Base-by-base conservation (phyloP, 2,888 invertebrate species). In the Agriopis leucophaearia region DNA sequence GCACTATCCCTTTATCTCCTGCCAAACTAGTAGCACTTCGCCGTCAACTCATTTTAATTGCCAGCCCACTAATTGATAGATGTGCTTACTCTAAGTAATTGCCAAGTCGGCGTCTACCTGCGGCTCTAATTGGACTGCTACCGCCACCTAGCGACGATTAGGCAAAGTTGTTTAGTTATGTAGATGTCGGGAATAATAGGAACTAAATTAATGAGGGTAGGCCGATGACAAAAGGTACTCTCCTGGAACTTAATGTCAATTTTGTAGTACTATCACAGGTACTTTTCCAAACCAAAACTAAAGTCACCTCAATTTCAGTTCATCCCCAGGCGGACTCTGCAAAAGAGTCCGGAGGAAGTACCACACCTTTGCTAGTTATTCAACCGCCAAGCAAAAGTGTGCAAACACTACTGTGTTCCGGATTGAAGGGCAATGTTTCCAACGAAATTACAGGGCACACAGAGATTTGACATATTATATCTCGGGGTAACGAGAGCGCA, bases 61-160 rank as follows among this genome's bases (percentile, higher is more conserved):
- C 65, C 57, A 69, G 60, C 67, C 69, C 57, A 66, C 74, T 77
- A 77, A 77, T 77, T 77, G 76, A 77, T 77, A 70, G 69, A 74
- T 74, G 73, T 68, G 72, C 73, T 74, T 72, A 77, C 74, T 75
- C 69, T 78, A 78, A 85, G 83, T 85, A 81, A 84, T 78, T 77
- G 79, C 74, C 65, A 73, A 75, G 74, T 66, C 66, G 69, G 60
- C 64, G 40, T 66, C 72, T 66, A 66, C 73, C 73, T 74, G 73
- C 54, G 52, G 72, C 38, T 76, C 72, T 80, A 81, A 82, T 80
- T 80, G 78, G 76, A 71, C 77, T 69, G 69, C 70, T 58, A 69
- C 44, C 48, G 59, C 64, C 67, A 60, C 51, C 66, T 69, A 66
- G 56, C 61, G 61, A 57, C 66, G 63, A 73, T 77, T 74, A 76